Evolutionary conservation across 1,140 invertebrate genomes (phyloP).

Genomic region (Caenorhabditis tropicalis): DNA sequence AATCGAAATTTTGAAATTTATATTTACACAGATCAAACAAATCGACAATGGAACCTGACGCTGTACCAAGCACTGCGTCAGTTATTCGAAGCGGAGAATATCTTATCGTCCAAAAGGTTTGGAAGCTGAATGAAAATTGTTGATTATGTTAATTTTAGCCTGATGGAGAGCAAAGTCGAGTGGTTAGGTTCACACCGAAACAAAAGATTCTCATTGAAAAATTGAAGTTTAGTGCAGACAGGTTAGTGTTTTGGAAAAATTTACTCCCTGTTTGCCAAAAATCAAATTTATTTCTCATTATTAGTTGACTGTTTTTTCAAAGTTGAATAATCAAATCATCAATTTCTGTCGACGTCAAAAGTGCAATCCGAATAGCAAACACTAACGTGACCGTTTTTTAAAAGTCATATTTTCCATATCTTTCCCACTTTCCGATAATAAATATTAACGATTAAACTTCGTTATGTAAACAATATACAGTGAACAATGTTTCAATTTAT

Average conservation of each 20-base stretch:
- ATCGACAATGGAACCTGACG: not conserved
- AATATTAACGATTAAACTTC: not conserved
- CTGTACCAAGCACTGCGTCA: not conserved
- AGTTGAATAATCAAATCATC: not conserved
- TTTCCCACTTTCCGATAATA: not conserved
- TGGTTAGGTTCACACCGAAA: constrained; percentile 42
- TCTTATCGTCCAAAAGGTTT: constrained; percentile 40
- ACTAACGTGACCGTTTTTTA: not conserved
- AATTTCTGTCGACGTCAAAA: not conserved
- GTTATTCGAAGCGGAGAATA: constrained; percentile 20
- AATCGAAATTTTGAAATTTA: not conserved
- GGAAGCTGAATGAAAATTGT: not conserved
- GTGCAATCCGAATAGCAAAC: not conserved
- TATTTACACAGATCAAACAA: not conserved
- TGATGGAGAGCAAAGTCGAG: constrained; percentile 22
- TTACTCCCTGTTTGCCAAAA: no score
- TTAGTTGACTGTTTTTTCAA: not conserved
- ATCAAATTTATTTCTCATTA: no score
- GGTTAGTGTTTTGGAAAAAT: not conserved
- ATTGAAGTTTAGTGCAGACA: constrained; percentile 14
- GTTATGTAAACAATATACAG: not conserved
- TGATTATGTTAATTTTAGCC: not conserved
- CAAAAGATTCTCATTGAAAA: constrained; percentile 46
- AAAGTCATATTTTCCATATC: not conserved
- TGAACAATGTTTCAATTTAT: not conserved